A percentile compares a stretch with the other conserved stretches of the same genome.
Evolutionary conservation across 2,888 invertebrate species (phyloP).

Genomic region (Oscheius myriophilus): DNA sequence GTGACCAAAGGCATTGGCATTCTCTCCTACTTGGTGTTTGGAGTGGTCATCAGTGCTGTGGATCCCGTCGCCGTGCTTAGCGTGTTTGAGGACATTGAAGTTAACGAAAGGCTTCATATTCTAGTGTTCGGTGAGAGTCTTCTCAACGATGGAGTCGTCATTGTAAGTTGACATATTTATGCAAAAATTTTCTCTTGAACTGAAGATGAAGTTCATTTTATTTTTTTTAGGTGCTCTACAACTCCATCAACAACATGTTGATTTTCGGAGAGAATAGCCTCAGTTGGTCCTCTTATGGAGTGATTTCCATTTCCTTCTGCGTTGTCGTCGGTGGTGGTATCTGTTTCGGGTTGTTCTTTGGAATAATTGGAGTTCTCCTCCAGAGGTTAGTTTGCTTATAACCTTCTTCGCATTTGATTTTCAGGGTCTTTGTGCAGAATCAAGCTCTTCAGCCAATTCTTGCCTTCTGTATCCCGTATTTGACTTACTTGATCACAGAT

Average conservation of each 20-base stretch:
- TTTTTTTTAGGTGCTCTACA: constrained; percentile 30
- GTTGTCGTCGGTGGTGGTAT: constrained; percentile 15
- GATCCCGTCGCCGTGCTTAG: constrained; percentile 65
- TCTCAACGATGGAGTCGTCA: constrained; percentile 82
- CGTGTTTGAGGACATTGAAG: constrained; percentile 79
- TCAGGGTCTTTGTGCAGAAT: constrained; percentile 2
- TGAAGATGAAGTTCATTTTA: no score
- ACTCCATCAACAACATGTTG: constrained; percentile 1
- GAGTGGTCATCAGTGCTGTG: constrained; percentile 64
- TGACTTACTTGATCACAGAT: constrained; percentile 94
- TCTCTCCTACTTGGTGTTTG: constrained; percentile 47
- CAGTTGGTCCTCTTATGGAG: neutral
- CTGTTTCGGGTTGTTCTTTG: constrained; percentile 28
- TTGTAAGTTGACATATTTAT: constrained; percentile 77
- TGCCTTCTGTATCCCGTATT: constrained; percentile 82
- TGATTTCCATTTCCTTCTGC: neutral
- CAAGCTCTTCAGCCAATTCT: constrained; percentile 19
- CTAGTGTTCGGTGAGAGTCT: constrained; percentile 52
- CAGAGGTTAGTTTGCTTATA: constrained; percentile 3
- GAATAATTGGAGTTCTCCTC: constrained; percentile 52
- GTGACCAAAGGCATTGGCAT: constrained; percentile 31
- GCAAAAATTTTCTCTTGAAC: neutral
- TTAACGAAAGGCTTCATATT: constrained; percentile 43
- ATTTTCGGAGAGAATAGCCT: neutral
- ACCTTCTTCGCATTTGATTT: neutral